Evolutionary conservation across 2,113 vertebrate genomes (phyloP), one percentile per base, ranked within the genome.

Genomic region (Podarcis cretensis): DNA sequence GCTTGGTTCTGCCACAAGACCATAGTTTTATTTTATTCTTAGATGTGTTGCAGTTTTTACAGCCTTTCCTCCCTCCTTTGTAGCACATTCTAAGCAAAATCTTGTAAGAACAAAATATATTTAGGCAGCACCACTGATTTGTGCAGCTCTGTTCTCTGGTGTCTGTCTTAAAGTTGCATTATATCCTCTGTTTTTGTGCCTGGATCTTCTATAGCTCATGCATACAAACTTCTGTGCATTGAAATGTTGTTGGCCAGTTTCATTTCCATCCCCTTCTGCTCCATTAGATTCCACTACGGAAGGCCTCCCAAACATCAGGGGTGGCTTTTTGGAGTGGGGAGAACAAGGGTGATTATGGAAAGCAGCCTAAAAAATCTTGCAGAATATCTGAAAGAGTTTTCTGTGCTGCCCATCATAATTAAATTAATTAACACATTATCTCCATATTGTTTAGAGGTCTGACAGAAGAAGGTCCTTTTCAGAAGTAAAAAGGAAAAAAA

Each of bases 401-500:
- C 21, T 14, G 5, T 66, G 25, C 23, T 75, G 91, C 92, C 90
- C 48, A 54, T 48, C 43, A 48, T 48, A 48, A 48, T 48, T 48
- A 48, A 48, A 2, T 48, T 48, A 48, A 48, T 9, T 48, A 48
- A 48, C 43, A 54, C 48, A 54, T 54, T 90, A 86, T 92, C 90
- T 73, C 81, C 23, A 87, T 54, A 81, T 87, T 35, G 16, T 89
- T 1, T 1, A 88, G 40, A 3, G 32, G 21, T 82, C 10, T 76
- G 71, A 80, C 83, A 95, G 73, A 5, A 87, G 54, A 43, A 18
- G 63, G 0, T 30, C 76, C 68, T 84, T 73, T 77, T 75, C 13
- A 68, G 63, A 90, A 89, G 37, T 65, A 8, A 43, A 88, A 25
- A 71, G n/a, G 88, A 91, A 89, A 82, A 89, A 91, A 25, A 7